These are phyloP conservation scores for Synanthedon andrenaeformis DNA, from an alignment of 2,888 invertebrate species.

Conservation along the genomic window DNA sequence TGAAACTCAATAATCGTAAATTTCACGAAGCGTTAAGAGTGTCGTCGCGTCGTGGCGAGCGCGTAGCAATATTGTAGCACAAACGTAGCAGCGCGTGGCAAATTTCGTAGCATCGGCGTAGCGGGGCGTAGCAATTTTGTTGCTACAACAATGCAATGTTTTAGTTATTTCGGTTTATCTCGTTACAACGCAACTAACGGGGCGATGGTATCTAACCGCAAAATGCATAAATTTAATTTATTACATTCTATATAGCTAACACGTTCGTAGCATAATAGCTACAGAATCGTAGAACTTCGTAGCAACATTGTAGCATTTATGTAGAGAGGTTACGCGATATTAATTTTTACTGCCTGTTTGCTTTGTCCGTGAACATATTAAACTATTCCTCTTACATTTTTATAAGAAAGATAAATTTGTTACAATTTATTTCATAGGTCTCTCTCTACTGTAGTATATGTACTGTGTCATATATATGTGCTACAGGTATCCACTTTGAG, in stretches of 20 bases:
- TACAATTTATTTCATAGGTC: too few relatives aligned
- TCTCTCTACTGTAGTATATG: too few relatives aligned
- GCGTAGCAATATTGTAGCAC: neutral
- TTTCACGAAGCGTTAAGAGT: neutral
- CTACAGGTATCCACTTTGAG: too few relatives aligned
- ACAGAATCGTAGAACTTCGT: conserved; percentile 2
- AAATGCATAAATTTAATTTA: neutral
- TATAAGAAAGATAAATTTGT: too few relatives aligned
- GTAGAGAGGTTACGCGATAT: conserved; percentile 1
- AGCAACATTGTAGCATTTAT: conserved; percentile 1
- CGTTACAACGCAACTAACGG: neutral
- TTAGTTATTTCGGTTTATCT: neutral
- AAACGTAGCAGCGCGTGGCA: neutral
- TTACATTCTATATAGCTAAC: neutral
- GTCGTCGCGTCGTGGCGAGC: neutral
- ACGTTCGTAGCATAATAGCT: neutral
- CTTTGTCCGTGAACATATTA: too few relatives aligned
- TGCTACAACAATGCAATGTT: neutral
- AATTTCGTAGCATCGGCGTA: neutral
- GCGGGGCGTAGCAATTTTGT: neutral
- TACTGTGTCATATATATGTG: too few relatives aligned
- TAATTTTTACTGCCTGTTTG: neutral
- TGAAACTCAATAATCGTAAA: neutral
- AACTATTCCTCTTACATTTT: too few relatives aligned
- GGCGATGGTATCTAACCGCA: neutral